Evolutionary conservation across 2,797 vertebrate species (phyloP).

Genomic region (Gallinago solitaria): DNA sequence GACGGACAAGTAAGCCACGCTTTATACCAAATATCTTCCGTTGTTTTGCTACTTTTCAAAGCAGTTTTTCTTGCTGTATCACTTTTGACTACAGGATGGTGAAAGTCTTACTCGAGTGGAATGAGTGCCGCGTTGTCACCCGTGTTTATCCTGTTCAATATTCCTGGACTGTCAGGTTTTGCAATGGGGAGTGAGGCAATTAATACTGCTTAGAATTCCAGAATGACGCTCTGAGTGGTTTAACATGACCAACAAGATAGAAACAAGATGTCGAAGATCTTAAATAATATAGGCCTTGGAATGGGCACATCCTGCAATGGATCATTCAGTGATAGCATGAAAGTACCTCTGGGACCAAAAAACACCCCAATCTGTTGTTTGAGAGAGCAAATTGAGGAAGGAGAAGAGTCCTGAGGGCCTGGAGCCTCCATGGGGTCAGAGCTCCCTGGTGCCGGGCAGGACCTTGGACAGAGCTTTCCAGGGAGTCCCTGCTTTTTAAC

Average conservation of each 20-base stretch:
- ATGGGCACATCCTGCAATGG: not conserved
- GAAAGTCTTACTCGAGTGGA: not conserved
- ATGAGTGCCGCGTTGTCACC: not conserved
- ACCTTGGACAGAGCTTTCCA: not conserved
- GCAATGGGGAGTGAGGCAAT: not conserved
- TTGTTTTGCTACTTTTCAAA: not conserved
- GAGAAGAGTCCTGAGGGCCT: not conserved
- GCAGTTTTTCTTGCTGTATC: not conserved
- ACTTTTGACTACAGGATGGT: accelerated
- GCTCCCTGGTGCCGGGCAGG: accelerated
- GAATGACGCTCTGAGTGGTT: accelerated
- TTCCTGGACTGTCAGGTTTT: not conserved
- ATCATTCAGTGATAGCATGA: not conserved
- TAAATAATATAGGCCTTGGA: not conserved
- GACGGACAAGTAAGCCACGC: conserved; percentile 81
- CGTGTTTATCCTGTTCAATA: not conserved
- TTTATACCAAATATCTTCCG: accelerated
- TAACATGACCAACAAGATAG: accelerated
- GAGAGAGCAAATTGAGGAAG: not conserved
- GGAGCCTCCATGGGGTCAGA: too few species aligned
- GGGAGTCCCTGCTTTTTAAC: too few species aligned
- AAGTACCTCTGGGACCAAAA: not conserved
- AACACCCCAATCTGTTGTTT: accelerated
- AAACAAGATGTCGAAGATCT: not conserved
- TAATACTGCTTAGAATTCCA: not conserved